Percentiles rank a stretch among this genome's conserved stretches.
Conservation (phyloP, 2,888 invertebrate species). For the Margaritifera margaritifera region DNA sequence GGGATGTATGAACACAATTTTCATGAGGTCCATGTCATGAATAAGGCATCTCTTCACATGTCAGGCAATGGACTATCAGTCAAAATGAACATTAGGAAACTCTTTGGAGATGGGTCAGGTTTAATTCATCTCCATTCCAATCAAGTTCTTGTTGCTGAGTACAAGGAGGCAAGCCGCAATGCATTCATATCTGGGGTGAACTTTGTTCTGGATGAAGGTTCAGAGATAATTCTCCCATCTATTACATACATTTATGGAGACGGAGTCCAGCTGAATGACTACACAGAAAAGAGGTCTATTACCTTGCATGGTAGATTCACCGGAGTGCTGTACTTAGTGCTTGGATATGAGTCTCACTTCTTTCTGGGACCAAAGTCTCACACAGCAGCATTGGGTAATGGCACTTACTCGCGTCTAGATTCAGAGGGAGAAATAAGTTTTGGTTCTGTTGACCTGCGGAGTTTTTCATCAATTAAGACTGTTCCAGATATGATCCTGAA, state of each 20-base stretch:
- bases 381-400: constrained; percentile 43
- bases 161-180: constrained; percentile 40
- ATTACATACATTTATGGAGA: constrained; percentile 54
- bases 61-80: constrained; percentile 23
- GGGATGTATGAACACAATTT: constrained; percentile 33
- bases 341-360: constrained; percentile 44
- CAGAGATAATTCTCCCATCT: constrained; percentile 47
- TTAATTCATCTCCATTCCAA: constrained; percentile 46
- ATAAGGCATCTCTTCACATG: constrained; percentile 51
- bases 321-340: constrained; percentile 44
- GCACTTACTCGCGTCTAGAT: constrained; percentile 34
- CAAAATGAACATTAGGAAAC: constrained; percentile 33
- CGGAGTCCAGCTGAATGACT: constrained; percentile 35
- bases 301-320: constrained; percentile 47
- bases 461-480: constrained; percentile 44
- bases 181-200: constrained; percentile 53
- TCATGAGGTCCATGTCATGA: constrained; percentile 54
- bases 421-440: constrained; percentile 36
- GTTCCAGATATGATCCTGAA: constrained; percentile 41
- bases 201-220: constrained; percentile 44
- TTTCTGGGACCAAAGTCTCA: constrained; percentile 44
- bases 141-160: constrained; percentile 44
- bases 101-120: constrained; percentile 52
- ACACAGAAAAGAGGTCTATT: constrained; percentile 43
- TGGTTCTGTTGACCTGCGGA: constrained; percentile 50